Evolutionary conservation across 2,113 vertebrate species (phyloP).

Genomic region (Casuarius casuarius): DNA sequence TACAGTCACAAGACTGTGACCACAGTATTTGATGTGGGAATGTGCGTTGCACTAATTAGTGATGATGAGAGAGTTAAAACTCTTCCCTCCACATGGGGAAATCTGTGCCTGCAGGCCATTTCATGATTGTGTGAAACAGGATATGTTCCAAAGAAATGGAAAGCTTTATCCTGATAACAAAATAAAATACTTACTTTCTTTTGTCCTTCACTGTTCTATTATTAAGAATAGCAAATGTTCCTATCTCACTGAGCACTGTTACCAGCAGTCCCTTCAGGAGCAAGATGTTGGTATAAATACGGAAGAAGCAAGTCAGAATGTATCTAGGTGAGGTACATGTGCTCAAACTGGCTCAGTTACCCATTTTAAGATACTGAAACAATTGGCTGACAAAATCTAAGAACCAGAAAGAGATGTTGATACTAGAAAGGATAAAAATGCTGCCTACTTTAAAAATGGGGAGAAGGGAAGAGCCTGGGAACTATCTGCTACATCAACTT

Average conservation of each 20-base stretch:
- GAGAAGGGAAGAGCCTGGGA: neutral
- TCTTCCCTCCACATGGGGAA: neutral
- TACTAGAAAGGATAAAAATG: neutral
- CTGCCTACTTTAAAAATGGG: neutral
- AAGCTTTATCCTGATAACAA: neutral
- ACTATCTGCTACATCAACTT: neutral
- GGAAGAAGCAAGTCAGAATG: neutral
- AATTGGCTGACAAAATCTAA: neutral
- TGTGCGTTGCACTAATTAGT: neutral
- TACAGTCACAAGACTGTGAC: neutral
- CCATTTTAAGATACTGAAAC: neutral
- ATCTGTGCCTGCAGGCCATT: neutral
- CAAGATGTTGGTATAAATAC: neutral
- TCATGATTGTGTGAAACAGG: neutral
- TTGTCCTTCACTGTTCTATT: neutral
- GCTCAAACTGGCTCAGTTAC: neutral
- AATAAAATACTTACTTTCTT: neutral
- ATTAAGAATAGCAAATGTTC: neutral
- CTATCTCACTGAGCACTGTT: neutral
- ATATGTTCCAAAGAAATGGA: neutral
- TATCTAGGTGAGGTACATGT: neutral
- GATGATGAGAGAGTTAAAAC: neutral
- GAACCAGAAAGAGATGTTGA: neutral
- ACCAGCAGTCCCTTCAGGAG: neutral
- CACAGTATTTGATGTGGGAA: neutral